These are phyloP conservation scores for Distichodus sexfasciatus DNA, from an alignment of 2,797 vertebrate genomes.

Conservation along the genomic window DNA sequence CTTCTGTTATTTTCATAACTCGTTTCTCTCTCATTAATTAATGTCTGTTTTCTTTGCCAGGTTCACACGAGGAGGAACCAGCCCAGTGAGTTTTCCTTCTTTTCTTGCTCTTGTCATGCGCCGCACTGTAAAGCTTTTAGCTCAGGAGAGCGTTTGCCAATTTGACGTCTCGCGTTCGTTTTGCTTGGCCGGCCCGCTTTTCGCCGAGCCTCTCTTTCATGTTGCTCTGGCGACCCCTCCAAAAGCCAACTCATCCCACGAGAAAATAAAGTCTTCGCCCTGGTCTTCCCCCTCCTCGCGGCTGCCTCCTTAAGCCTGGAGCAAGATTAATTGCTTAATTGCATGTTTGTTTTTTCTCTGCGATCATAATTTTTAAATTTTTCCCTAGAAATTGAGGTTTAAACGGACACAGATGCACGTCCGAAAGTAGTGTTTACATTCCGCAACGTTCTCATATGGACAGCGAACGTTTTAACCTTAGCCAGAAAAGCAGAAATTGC, in stretches of 20 bases:
- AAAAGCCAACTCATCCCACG: conserved; percentile 63
- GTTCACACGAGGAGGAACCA: conserved; percentile 90
- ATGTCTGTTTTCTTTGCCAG: conserved; percentile 74
- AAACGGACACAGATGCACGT: conserved; percentile 44
- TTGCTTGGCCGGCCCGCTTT: conserved; percentile 62
- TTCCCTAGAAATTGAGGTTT: conserved; percentile 49
- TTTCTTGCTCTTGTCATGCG: conserved; percentile 8
- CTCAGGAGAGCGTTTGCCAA: conserved; percentile 48
- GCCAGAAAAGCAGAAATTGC: background rate
- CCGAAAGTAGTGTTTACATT: conserved; percentile 40
- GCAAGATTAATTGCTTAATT: conserved; percentile 67
- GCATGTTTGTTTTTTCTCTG: conserved; percentile 64
- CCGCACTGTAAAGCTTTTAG: conserved; percentile 43
- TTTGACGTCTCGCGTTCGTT: conserved; percentile 53
- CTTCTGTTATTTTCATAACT: conserved; percentile 41
- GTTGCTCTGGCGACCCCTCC: conserved; percentile 57
- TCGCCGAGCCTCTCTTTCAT: conserved; percentile 62
- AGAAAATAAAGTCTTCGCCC: conserved; percentile 59
- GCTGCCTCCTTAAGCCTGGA: conserved; percentile 49
- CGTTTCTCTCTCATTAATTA: conserved; percentile 51
- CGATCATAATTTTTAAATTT: conserved; percentile 61
- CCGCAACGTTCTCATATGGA: conserved; percentile 35
- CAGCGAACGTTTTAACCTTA: conserved; percentile 18
- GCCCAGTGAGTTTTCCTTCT: conserved; percentile 87
- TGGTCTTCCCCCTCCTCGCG: conserved; percentile 52